Base-by-base conservation (phyloP, 2,888 invertebrate genomes). In the Seira sanloemensis region DNA sequence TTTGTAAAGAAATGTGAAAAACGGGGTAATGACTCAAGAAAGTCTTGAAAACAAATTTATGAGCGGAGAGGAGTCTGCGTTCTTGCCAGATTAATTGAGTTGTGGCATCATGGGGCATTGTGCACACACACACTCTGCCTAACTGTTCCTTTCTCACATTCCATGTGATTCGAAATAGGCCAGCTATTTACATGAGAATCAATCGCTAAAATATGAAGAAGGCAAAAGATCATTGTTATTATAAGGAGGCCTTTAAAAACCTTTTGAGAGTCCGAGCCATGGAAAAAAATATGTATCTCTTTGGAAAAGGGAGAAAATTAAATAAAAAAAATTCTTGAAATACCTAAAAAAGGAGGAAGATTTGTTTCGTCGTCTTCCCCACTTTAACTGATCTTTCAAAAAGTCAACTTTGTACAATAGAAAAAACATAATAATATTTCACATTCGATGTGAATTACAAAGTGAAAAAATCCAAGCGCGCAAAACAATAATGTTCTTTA, bases 261-360 rank as follows among this genome's bases (percentile, higher is more conserved):
- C 62, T 62, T 62, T 62, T 62, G 7, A 37, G 12, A 37, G 7
- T 37, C n/a, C 37, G 37, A 37, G 37, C 5, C 37, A 37, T 9
- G 37, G 12, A 37, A 37, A 37, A 37, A 37, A 37, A 37, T 37
- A 5, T 37, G 37, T 62, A 9, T 50, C 50, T 50, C 50, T 18
- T 12, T 62, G 19, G 73, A 77, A 77, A 78, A 82, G 76, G 62
- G 66, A 67, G 71, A 84, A 78, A 84, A 84, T 85, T 80, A 85
- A 85, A 85, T 85, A 80, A 85, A 78, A n/a, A n/a, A 62, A 85
- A 84, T 84, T 84, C 84, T 71, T 84, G 37, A 84, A 79, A 84
- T 84, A 80, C 79, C 79, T 79, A 25, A 84, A 77, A 84, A 84
- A 79, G 79, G 76, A n/a, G n/a, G n/a, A n/a, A n/a, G n/a, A n/a